Evolutionary conservation across 2,888 invertebrate genomes (phyloP), one percentile per base, ranked within the genome.

Genomic region (Netelia melanura): DNA sequence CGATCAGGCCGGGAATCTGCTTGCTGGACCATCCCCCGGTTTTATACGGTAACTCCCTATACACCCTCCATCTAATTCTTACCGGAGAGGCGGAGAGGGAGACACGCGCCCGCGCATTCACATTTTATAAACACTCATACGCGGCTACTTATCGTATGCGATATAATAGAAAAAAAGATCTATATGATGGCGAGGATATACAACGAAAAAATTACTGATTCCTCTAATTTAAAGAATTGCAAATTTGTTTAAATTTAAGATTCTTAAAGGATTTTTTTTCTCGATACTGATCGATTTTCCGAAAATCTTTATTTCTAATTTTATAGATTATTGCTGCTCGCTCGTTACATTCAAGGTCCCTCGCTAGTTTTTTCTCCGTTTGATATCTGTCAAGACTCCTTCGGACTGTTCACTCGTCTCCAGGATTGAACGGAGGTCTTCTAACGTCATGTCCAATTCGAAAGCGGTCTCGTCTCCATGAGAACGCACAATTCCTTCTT

Each of bases 1-100:
- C 92, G 93, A 93, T 93, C 92, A 92, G 91, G 84, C 90, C 89
- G 89, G 91, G 92, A 93, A 92, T 91, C 93, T 92, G 92, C 90
- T 89, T 85, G 90, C 92, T 93, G 93, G 93, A 93, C 93, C 93
- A 93, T 88, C 90, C 90, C 88, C 90, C 85, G 86, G 84, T 87
- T 87, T 87, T 86, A 86, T 89, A 85, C 85, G 85, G 67, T 86
- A 62, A 67, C 43, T 30, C 68, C 72, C 52, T 23, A 67, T 44
- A 23, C 3, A 54, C 25, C 38, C 21, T 43, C 43, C 38, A 44
- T 54, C 3, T 48, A 48, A 14, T 14, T 14, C 48, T 10, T 48
- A 3, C 48, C 11, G 14, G 48, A 10, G 48, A 14, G 48, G 10
- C 11, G 14, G 48, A 10, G 48, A 14, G 48, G 10, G 48, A 10